Evolutionary conservation across 2,797 vertebrate species (phyloP).

Genomic region (Gymnopithys bicolor): DNA sequence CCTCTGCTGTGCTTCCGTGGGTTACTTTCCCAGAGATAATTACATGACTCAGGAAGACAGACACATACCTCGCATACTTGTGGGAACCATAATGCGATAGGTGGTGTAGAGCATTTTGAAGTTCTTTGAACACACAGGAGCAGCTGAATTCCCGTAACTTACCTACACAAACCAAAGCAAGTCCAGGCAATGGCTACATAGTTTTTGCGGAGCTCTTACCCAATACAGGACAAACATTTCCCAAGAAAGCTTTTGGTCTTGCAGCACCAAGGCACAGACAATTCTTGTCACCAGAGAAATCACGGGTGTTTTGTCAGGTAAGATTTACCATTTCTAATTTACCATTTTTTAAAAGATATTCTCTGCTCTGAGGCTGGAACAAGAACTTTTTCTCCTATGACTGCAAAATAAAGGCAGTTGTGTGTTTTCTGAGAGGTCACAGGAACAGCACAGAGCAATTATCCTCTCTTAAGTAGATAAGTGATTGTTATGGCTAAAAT

Average conservation of each 20-base stretch:
- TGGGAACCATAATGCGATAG: conserved; percentile 22
- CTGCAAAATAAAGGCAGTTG: rapidly evolving
- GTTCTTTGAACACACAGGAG: conserved; percentile 67
- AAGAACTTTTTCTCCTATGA: background rate
- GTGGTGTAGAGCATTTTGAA: conserved; percentile 54
- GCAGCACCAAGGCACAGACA: background rate
- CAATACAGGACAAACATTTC: conserved; percentile 47
- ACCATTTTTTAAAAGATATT: background rate
- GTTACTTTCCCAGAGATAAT: conserved; percentile 62
- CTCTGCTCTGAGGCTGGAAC: background rate
- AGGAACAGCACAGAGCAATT: background rate
- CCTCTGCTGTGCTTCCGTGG: background rate
- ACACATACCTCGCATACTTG: conserved; percentile 14
- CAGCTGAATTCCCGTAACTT: conserved; percentile 68
- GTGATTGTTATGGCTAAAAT: background rate
- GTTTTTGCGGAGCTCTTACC: conserved; percentile 67
- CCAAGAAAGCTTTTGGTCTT: conserved; percentile 41
- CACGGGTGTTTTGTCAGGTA: conserved; percentile 36
- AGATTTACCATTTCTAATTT: background rate
- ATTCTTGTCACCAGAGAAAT: background rate
- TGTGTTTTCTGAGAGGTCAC: background rate
- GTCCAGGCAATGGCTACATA: conserved; percentile 79
- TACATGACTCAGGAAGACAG: conserved; percentile 47
- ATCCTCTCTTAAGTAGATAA: background rate
- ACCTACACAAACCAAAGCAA: conserved; percentile 71